Evolutionary conservation across 2,797 vertebrate genomes (phyloP).

Genomic region (Acrocephalus scirpaceus): DNA sequence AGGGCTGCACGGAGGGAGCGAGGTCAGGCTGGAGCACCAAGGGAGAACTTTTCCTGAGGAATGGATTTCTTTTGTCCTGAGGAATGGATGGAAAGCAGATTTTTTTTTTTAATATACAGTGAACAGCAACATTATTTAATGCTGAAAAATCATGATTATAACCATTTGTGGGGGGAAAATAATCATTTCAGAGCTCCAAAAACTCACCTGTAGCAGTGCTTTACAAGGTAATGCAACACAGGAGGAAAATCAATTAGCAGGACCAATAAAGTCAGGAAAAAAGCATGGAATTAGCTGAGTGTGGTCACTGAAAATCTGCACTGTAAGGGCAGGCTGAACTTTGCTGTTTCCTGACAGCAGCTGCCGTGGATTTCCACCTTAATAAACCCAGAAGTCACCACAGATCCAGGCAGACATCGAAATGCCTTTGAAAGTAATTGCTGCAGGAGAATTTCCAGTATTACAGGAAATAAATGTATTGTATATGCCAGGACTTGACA

Average conservation of each 20-base stretch:
- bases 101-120: not conserved
- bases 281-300: not conserved
- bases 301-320: not conserved
- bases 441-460: not conserved
- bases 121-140: not conserved
- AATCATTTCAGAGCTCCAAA: not conserved
- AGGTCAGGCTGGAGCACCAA: not conserved
- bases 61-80: too few species aligned
- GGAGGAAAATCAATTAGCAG: not conserved
- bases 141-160: not conserved
- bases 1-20: not conserved
- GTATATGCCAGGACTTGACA: not conserved
- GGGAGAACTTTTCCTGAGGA: too few species aligned
- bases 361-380: constrained; percentile 14
- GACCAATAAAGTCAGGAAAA: not conserved
- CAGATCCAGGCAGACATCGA: not conserved
- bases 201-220: not conserved
- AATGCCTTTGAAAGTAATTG: not conserved
- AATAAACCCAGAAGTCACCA: not conserved
- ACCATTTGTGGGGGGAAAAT: not conserved
- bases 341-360: not conserved
- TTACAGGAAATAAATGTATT: not conserved
- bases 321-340: not conserved
- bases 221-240: not conserved
- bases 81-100: not conserved